Base-by-base conservation (phyloP, 2,888 invertebrate genomes). In the Seira ritae region DNA sequence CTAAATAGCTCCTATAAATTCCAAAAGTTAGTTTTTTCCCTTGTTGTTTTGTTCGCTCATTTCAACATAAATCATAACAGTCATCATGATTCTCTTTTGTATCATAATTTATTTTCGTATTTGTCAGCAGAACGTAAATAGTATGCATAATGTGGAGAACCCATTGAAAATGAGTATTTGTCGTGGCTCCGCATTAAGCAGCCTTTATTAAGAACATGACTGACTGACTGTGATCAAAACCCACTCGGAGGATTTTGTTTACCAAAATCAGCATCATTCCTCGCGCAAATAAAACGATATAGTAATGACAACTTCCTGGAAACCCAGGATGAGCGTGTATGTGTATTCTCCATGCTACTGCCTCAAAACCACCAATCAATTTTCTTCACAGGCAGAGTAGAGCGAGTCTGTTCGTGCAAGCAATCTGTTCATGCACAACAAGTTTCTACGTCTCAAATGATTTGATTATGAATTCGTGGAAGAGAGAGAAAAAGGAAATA, bases 151-250 rank as follows among this genome's bases (percentile, higher is more conserved):
- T 60, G 17, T 60, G 60, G 8, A n/a, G 4, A 60, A 4, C 42
- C 42, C 60, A 60, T 60, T n/a, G 60, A 60, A 17, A 60, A 60
- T 60, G 8, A 60, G 12, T 60, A 60, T 60, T 60, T 60, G 60
- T 60, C 60, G 60, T 60, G 60, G 60, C 60, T 60, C 60, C 60
- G 60, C 60, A 60, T 60, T 60, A 60, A 60, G 60, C 42, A 42
- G 42, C 12, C 42, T 42, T 12, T 42, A 42, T 42, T 42, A 42
- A n/a, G n/a, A n/a, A 42, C 42, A 42, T 42, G 42, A 42, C 6
- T 12, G 42, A n/a, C n/a, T n/a, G n/a, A n/a, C 12, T 42, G 42
- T 42, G 42, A 42, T 42, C 42, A 42, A 42, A 42, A 42, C 42
- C 6, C n/a, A n/a, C n/a, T n/a, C n/a, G n/a, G n/a, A n/a, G 12